Base-by-base conservation (phyloP, 1,140 invertebrate genomes). In the Zaprionus lachaisei region DNA sequence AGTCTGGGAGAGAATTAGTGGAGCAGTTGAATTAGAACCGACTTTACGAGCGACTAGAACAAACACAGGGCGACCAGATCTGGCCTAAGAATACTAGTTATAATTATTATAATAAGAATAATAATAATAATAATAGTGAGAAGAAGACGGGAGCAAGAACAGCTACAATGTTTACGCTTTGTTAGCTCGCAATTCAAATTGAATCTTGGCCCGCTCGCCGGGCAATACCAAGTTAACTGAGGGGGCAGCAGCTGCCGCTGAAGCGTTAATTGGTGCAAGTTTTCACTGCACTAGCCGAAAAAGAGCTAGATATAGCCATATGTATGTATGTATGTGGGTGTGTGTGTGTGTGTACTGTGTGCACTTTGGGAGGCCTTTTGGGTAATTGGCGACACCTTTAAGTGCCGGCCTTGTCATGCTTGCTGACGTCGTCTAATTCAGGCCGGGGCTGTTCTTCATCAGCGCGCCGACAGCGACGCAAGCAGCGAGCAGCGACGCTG, bases 371-470 rank as follows among this genome's bases (percentile, higher is more conserved):
- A 56, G 80, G 81, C 31, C 51, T 63, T 56, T 14, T 56, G 62
- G 56, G 72, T 90, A 89, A 90, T 89, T 90, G 81, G 85, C 86
- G 85, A 89, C 85, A 89, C 85, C 85, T 89, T 85, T 90, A 89
- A 89, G 69, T 90, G 85, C 67, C 86, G 85, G 90, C 85, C 85
- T 89, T 89, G 85, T 89, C 85, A 89, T 89, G 85, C 85, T 89
- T 63, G 85, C 85, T 81, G 81, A 80, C 79, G 79, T 85, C 85
- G 85, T 85, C 85, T 89, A 89, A 89, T 89, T 89, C 85, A 89
- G 85, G 85, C 85, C 85, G 85, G 85, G 85, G 85, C 66, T 89
- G 85, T 89, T 89, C 85, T 90, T 90, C 85, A 86, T 90, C 81
- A 89, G 72, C 85, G 85, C 86, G 44, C 80, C 84, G 71, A 44